Conservation (phyloP, 2,888 invertebrate species). For the Himalopsyche kuldschensis region DNA sequence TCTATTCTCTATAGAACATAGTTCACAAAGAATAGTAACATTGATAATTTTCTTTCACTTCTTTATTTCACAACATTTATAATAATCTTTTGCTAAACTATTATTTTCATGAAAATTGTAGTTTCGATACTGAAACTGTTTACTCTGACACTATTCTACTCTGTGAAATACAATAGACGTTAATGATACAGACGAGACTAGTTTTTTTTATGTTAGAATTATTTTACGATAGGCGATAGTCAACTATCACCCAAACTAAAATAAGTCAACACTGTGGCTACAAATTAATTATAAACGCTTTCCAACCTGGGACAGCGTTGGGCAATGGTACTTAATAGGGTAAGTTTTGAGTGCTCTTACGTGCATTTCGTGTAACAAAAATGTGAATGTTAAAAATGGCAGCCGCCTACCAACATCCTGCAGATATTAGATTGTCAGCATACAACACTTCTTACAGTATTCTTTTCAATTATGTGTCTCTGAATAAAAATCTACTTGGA, state of each 20-base stretch:
- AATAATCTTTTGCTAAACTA: not conserved
- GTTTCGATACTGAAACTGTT: not conserved
- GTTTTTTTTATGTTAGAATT: not conserved
- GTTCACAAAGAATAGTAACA: not conserved
- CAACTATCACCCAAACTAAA: conserved; percentile 5
- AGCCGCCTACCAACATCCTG: conserved; percentile 14
- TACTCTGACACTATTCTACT: not conserved
- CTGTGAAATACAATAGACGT: not conserved
- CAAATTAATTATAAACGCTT: conserved; percentile 39
- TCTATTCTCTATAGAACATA: not conserved
- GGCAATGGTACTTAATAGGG: conserved; percentile 39
- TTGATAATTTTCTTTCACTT: not conserved
- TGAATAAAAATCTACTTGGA: not conserved
- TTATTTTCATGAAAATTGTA: not conserved
- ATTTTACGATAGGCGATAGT: not conserved
- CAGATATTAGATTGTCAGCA: conserved; percentile 1
- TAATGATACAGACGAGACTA: not conserved
- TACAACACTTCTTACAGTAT: not conserved
- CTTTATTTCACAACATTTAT: not conserved
- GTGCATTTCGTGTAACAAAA: conserved; percentile 34
- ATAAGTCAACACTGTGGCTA: conserved; percentile 36
- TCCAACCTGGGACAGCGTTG: conserved; percentile 40
- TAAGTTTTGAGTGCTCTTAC: conserved; percentile 38
- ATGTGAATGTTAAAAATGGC: conserved; percentile 36
- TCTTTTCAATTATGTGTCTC: not conserved